phyloP scores from a whole-genome alignment of 2,113 vertebrate species.

The Micronycteris hirsuta region DNA sequence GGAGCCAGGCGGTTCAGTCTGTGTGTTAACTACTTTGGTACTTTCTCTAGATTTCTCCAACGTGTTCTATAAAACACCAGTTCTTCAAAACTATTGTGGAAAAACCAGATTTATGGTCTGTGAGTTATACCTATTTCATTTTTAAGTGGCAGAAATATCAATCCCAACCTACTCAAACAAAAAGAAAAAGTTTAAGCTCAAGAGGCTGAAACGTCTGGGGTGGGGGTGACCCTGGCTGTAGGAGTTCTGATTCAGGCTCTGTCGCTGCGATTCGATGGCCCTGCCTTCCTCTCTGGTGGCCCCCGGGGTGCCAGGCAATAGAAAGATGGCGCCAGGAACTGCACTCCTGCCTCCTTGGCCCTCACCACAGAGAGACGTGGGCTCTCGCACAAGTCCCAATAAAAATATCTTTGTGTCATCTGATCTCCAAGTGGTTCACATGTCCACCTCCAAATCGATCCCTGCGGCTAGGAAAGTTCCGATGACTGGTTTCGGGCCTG shows the following conservation, averaged over 20 bases:
- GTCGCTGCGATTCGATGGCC: background rate
- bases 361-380: background rate
- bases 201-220: background rate
- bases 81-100: background rate
- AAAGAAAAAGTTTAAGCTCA: background rate
- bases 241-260: background rate
- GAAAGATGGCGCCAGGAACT: background rate
- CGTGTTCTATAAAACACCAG: background rate
- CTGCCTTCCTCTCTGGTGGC: background rate
- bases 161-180: background rate
- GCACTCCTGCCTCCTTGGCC: background rate
- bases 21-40: background rate
- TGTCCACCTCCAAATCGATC: background rate
- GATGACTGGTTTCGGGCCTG: background rate
- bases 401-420: background rate
- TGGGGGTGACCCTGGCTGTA: background rate
- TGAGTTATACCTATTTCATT: background rate
- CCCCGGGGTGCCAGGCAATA: background rate
- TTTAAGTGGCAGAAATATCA: background rate
- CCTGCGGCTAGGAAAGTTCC: background rate
- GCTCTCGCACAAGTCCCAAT: background rate
- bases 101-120: background rate
- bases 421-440: background rate
- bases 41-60: background rate
- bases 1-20: background rate